These are phyloP conservation scores for Drosophila pseudotakahashii DNA, from an alignment of 2,888 invertebrate species.

Conservation along the genomic window DNA sequence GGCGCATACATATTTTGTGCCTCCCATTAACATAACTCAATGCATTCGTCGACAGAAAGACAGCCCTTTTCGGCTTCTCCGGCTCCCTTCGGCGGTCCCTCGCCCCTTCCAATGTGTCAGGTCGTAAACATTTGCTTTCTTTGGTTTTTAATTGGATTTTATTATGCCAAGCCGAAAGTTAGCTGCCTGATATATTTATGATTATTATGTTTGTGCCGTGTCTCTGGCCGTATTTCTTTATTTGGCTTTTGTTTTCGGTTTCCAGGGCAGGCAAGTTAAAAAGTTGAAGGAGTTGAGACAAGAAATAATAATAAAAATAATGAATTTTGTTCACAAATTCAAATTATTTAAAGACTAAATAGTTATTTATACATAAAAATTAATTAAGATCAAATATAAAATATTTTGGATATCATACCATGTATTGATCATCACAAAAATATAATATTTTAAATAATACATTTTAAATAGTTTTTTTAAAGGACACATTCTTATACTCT, in stretches of 20 bases:
- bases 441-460: too few species aligned
- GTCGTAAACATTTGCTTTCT: slow-evolving; percentile 79
- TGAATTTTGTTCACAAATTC: too few species aligned
- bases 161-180: slow-evolving; percentile 74
- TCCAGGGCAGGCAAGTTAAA: slow-evolving; percentile 51
- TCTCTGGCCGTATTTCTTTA: slow-evolving; percentile 48
- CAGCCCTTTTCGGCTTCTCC: slow-evolving; percentile 29
- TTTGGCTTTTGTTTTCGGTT: slow-evolving; percentile 31
- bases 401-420: too few species aligned
- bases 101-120: slow-evolving; percentile 57
- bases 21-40: slow-evolving; percentile 75
- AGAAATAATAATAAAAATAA: not conserved
- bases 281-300: not conserved
- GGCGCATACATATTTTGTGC: slow-evolving; percentile 60
- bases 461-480: too few species aligned
- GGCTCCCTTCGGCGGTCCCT: slow-evolving; percentile 6
- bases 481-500: too few species aligned
- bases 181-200: slow-evolving; percentile 81
- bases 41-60: slow-evolving; percentile 49
- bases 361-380: too few species aligned
- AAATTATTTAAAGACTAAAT: too few species aligned
- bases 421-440: too few species aligned
- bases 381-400: too few species aligned
- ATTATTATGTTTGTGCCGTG: slow-evolving; percentile 80
- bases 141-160: slow-evolving; percentile 80